These are phyloP conservation scores for Caenorhabditis sp. DNA, from an alignment of 2,888 invertebrate species.

Conservation along the genomic window DNA sequence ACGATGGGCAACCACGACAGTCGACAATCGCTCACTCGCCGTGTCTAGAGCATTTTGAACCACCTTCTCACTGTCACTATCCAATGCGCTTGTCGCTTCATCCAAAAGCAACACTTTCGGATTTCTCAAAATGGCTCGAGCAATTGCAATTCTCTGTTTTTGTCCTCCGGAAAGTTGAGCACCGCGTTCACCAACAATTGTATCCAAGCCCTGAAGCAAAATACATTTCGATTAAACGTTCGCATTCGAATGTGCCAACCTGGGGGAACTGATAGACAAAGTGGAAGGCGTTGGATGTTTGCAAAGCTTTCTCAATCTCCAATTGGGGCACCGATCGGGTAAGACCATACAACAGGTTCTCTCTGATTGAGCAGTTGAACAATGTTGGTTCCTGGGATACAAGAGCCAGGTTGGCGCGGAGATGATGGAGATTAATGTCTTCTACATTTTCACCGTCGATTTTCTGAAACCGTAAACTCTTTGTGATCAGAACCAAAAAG, in stretches of 20 bases:
- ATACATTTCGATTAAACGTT: too few relatives aligned
- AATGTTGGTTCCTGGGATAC: constrained; percentile 84
- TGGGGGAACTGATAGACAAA: constrained; percentile 84
- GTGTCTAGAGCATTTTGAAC: constrained; percentile 86
- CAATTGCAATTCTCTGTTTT: constrained; percentile 85
- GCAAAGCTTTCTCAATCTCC: constrained; percentile 76
- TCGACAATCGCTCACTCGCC: constrained; percentile 84
- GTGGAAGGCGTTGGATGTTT: constrained; percentile 84
- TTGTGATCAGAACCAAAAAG: too few relatives aligned
- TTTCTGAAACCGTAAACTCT: constrained; percentile 57
- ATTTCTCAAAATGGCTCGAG: constrained; percentile 79
- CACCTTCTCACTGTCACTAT: constrained; percentile 75
- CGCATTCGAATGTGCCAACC: too few relatives aligned
- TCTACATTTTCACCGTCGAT: constrained; percentile 83
- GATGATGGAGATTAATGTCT: constrained; percentile 74
- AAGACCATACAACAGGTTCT: constrained; percentile 56
- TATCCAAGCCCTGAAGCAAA: constrained; percentile 82
- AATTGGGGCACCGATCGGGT: constrained; percentile 34
- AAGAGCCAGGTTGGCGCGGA: constrained; percentile 83
- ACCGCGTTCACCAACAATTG: constrained; percentile 84
- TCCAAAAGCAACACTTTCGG: constrained; percentile 66
- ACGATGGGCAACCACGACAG: constrained; percentile 84
- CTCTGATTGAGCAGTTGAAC: constrained; percentile 83
- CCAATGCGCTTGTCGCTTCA: constrained; percentile 72
- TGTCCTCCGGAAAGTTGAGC: constrained; percentile 84